Conservation (phyloP, 2,888 invertebrate genomes). For the Spialia ferax region DNA sequence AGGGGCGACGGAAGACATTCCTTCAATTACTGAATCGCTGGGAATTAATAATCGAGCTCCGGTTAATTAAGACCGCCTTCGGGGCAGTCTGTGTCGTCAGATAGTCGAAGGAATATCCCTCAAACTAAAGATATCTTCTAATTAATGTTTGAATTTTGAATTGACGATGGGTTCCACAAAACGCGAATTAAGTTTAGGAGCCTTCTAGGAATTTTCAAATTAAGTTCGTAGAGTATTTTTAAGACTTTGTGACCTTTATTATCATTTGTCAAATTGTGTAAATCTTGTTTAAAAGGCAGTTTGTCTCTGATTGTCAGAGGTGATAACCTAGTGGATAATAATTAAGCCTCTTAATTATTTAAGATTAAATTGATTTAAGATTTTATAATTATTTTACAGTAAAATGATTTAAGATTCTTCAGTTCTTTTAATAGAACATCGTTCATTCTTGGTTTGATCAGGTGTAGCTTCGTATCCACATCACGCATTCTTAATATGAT, state of each 20-base stretch:
- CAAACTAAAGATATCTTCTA: slow-evolving; percentile 37
- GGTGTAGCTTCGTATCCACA: too few species aligned
- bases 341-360: too few species aligned
- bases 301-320: too few species aligned
- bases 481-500: too few species aligned
- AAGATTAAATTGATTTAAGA: too few species aligned
- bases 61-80: slow-evolving; percentile 61
- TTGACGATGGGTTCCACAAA: slow-evolving; percentile 33
- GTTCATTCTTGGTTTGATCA: too few species aligned
- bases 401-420: too few species aligned
- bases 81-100: slow-evolving; percentile 56
- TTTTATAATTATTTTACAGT: too few species aligned
- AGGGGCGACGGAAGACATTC: slow-evolving; percentile 28
- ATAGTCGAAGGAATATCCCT: slow-evolving; percentile 42
- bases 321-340: too few species aligned
- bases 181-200: slow-evolving; percentile 24
- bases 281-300: not conserved
- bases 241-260: slow-evolving; percentile 10
- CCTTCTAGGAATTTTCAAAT: slow-evolving; percentile 21
- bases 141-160: slow-evolving; percentile 40
- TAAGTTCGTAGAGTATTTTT: slow-evolving; percentile 16
- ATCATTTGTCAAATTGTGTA: slow-evolving; percentile 2
- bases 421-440: too few species aligned
- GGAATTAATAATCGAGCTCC: slow-evolving; percentile 67
- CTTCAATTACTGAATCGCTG: slow-evolving; percentile 57